Evolutionary conservation across 1,140 invertebrate species (phyloP), one percentile per base, ranked within the genome.

Genomic region (Drosophila teissieri): DNA sequence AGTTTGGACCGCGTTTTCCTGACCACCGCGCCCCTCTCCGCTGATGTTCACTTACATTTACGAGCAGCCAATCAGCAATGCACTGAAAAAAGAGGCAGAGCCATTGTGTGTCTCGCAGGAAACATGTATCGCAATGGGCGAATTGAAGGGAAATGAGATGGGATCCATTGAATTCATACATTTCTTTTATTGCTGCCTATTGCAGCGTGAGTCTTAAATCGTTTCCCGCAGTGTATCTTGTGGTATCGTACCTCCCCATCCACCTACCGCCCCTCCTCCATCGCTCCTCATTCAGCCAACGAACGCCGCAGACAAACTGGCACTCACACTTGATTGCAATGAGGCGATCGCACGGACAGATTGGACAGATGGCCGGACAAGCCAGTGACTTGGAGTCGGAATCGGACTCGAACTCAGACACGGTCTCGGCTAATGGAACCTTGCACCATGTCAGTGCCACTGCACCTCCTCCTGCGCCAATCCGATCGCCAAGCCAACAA

Each of bases 271-370:
- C 14, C 19, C 27, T 8, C 17, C 61, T 36, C 39, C 53, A 10
- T 11, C 51, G 12, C 57, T 52, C 15, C 39, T 14, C 75, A 27
- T 45, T 17, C 42, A 56, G 53, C 57, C 62, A 84, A 55, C 67
- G 84, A 84, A 72, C 84, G 76, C 57, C 64, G 77, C 84, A 88
- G 84, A 88, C 84, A 88, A 88, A 80, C 84, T 88, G 84, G 84
- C 84, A 88, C 84, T 88, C 64, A 89, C 84, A 84, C 84, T 88
- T 84, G 84, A 89, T 88, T 89, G 79, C 82, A 85, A 68, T 88
- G 83, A 86, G 76, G 61, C 69, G 60, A 48, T 42, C 36, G 24
- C 40, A 40, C 24, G n/a, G 31, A 24, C 34, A 46, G 45, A 49
- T 34, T 60, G 31, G 46, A 37, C 51, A 4, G 53, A 22, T 1